Percentiles rank a stretch among this genome's conserved stretches.
Evolutionary conservation across 2,888 invertebrate species (phyloP).

Genomic region (Rhaphigaster nebulosa): DNA sequence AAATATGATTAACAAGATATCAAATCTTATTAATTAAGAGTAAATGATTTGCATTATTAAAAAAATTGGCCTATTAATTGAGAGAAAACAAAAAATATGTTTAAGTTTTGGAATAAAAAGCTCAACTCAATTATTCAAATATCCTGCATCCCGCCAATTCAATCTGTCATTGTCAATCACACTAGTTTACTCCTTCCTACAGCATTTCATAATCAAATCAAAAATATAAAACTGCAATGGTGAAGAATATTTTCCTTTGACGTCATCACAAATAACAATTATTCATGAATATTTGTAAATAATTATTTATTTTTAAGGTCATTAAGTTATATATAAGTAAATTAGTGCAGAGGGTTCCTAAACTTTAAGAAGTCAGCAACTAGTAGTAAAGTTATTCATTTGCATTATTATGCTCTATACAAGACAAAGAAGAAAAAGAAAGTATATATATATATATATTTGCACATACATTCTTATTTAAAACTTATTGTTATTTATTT

Average conservation of each 20-base stretch:
- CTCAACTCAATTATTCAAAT: too few species aligned
- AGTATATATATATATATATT: too few species aligned
- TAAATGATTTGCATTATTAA: too few species aligned
- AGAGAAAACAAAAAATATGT: not conserved
- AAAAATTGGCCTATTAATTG: too few species aligned
- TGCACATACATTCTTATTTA: not conserved
- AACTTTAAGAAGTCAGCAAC: not conserved
- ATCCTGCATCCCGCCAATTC: too few species aligned
- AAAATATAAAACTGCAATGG: not conserved
- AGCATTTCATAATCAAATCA: not conserved
- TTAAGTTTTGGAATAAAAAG: not conserved
- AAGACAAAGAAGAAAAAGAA: not conserved
- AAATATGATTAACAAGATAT: too few species aligned
- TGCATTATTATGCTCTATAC: not conserved
- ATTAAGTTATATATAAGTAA: conserved; percentile 3
- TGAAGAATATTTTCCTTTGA: not conserved
- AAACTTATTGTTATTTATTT: not conserved
- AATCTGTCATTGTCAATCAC: not conserved
- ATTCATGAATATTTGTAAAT: conserved; percentile 25
- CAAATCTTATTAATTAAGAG: too few species aligned
- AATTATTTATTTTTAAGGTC: conserved; percentile 35
- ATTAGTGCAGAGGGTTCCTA: not conserved
- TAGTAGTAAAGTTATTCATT: not conserved
- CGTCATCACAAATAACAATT: not conserved
- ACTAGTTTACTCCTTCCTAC: not conserved